Conservation (phyloP, 1,140 invertebrate species). For the Drosophila leontia region DNA sequence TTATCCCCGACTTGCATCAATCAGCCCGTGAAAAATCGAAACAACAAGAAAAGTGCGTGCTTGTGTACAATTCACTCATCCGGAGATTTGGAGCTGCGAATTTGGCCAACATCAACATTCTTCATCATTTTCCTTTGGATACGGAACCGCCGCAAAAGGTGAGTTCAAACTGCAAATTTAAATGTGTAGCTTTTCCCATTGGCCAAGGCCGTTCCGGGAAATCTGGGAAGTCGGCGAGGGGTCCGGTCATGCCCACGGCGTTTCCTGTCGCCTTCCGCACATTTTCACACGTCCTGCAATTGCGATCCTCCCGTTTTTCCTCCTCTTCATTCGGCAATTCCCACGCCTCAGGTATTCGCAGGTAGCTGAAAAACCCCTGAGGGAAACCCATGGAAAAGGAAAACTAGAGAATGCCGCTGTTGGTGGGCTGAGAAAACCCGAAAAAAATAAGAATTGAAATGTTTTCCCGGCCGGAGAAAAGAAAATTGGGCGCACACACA, state of each 20-base stretch:
- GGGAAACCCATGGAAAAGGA: conserved; percentile 28
- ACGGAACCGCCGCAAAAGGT: conserved; percentile 29
- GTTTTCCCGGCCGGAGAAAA: conserved; percentile 36
- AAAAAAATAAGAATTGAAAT: conserved; percentile 47
- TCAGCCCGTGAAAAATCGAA: conserved; percentile 14
- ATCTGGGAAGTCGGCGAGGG: conserved; percentile 16
- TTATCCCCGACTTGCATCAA: conserved; percentile 21
- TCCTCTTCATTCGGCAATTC: conserved; percentile 41
- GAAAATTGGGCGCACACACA: conserved; percentile 45
- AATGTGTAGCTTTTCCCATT: conserved; percentile 36
- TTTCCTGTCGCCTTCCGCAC: conserved; percentile 68
- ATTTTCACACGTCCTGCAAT: conserved; percentile 76
- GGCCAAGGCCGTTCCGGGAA: conserved; percentile 46
- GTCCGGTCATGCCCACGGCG: conserved; percentile 42
- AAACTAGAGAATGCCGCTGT: conserved; percentile 59
- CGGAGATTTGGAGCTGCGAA: conserved; percentile 5
- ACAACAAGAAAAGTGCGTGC: conserved; percentile 11
- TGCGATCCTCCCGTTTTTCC: conserved; percentile 55
- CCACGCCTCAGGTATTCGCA: conserved; percentile 62
- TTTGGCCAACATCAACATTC: background rate
- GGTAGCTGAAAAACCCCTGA: conserved; percentile 46
- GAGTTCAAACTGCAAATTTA: conserved; percentile 8
- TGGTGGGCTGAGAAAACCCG: conserved; percentile 52
- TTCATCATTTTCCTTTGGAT: conserved; percentile 22
- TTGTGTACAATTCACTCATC: background rate